These are phyloP conservation scores for Meliscaeva auricollis DNA, from an alignment of 2,888 invertebrate species.

Conservation along the genomic window DNA sequence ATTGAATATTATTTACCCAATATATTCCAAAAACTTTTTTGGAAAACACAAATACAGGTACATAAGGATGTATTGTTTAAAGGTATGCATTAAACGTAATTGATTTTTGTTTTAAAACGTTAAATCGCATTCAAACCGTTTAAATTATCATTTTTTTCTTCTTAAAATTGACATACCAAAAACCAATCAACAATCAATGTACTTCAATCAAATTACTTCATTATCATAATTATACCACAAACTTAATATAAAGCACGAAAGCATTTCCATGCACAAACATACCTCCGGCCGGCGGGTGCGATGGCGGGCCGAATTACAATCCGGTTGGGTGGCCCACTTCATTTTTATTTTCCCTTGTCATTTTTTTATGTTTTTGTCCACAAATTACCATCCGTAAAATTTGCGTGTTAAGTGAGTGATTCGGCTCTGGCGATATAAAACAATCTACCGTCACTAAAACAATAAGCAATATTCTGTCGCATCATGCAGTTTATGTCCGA, in stretches of 20 bases:
- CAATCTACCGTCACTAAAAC: slow-evolving; percentile 51
- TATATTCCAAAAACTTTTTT: no score
- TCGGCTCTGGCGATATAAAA: slow-evolving; percentile 44
- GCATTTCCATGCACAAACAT: slow-evolving; percentile 1
- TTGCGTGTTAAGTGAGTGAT: slow-evolving; percentile 50
- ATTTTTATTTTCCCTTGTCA: slow-evolving; percentile 28
- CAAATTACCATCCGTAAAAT: slow-evolving; percentile 52
- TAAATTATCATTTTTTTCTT: slow-evolving; percentile 16
- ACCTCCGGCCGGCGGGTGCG: no score
- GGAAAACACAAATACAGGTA: no score
- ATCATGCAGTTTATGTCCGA: slow-evolving; percentile 50
- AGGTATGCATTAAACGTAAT: no score
- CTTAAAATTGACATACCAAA: slow-evolving; percentile 21
- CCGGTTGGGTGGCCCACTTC: slow-evolving; percentile 24
- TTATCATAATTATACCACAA: slow-evolving; percentile 54
- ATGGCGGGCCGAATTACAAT: background rate
- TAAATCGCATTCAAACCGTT: background rate
- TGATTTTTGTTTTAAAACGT: no score
- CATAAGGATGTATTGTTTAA: no score
- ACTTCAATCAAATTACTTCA: slow-evolving; percentile 37
- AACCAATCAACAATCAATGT: slow-evolving; percentile 48
- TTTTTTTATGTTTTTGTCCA: slow-evolving; percentile 4
- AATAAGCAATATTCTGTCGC: slow-evolving; percentile 41
- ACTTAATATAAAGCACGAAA: slow-evolving; percentile 12
- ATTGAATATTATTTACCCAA: no score